phyloP scores from a whole-genome alignment of 1,140 invertebrate genomes.

The Aphidius gifuensis region DNA sequence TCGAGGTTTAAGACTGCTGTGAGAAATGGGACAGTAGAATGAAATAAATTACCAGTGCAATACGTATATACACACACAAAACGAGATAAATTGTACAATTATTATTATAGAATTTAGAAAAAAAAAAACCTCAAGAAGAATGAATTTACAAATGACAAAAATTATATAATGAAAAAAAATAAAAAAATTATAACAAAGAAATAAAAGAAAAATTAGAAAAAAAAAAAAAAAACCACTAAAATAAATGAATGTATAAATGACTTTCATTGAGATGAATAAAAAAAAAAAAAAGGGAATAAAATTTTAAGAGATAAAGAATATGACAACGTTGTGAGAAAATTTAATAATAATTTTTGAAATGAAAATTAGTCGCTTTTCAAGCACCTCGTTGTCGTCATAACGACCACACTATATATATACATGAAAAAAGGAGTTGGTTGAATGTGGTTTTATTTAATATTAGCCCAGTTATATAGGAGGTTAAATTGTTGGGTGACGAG shows the following conservation, averaged over 20 bases:
- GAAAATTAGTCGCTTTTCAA: conserved; percentile 23
- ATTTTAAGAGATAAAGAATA: no score
- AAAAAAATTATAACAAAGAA: background rate
- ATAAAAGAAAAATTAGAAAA: background rate
- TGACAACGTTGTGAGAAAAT: conserved; percentile 14
- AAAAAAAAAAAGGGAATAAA: conserved; percentile 9
- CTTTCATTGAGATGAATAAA: conserved; percentile 20
- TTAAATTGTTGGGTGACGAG: conserved; percentile 28
- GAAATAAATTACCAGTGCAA: conserved; percentile 9
- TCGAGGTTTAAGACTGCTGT: conserved; percentile 2
- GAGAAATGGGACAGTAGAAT: background rate
- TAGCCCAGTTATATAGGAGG: conserved; percentile 22
- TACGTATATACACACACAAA: background rate
- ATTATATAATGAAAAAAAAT: conserved; percentile 2
- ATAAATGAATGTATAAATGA: conserved; percentile 6
- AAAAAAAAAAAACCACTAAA: conserved; percentile 10
- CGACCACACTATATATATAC: background rate
- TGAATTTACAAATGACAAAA: background rate
- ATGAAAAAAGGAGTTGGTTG: background rate
- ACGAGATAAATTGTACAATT: background rate
- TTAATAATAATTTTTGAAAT: conserved; percentile 29
- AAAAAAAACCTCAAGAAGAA: no score
- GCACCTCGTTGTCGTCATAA: background rate
- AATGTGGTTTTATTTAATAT: conserved; percentile 30
- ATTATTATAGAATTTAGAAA: background rate